Evolutionary conservation across 2,888 invertebrate genomes (phyloP), one percentile per base, ranked within the genome.

Genomic region (Deilephila elpenor): DNA sequence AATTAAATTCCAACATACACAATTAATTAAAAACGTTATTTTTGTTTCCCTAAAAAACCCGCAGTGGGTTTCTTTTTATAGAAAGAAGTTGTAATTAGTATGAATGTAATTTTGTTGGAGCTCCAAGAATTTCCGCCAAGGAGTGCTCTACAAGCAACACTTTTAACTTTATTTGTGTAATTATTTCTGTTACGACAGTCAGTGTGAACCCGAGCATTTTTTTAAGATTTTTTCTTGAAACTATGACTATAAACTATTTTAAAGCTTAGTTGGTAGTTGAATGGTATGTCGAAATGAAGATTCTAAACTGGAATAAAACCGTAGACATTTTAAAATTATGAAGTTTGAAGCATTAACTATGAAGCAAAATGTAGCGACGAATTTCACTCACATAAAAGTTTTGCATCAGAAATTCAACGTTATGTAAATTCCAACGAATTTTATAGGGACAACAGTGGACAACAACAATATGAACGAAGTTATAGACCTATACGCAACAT

Each of bases 81-180:
- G 19, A n/a, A 56, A 56, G n/a, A 56, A 44, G 44, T 44, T n/a
- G n/a, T 56, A 56, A 56, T 56, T 56, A 56, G 56, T 56, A 56
- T 56, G 56, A 17, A 56, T n/a, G n/a, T 56, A 56, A 56, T n/a
- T 56, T 56, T 56, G n/a, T 56, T 7, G n/a, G n/a, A n/a, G 56
- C n/a, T 56, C 56, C n/a, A 56, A 56, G 56, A 56, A 56, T 56
- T 56, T 56, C n/a, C 56, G 17, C 56, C 17, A 56, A 56, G 56
- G 56, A 56, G n/a, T n/a, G 14, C 19, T 56, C 17, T 56, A 14
- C 44, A 44, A 11, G 14, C 44, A 5, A n/a, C 56, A 56, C 56
- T 56, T n/a, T 56, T n/a, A 56, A n/a, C 56, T 56, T 56, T 56
- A 56, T 56, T 56, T 56, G 56, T n/a, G 17, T 56, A 56, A 56